phyloP scores from a whole-genome alignment of 2,797 vertebrate species.

The Monodelphis domestica region DNA sequence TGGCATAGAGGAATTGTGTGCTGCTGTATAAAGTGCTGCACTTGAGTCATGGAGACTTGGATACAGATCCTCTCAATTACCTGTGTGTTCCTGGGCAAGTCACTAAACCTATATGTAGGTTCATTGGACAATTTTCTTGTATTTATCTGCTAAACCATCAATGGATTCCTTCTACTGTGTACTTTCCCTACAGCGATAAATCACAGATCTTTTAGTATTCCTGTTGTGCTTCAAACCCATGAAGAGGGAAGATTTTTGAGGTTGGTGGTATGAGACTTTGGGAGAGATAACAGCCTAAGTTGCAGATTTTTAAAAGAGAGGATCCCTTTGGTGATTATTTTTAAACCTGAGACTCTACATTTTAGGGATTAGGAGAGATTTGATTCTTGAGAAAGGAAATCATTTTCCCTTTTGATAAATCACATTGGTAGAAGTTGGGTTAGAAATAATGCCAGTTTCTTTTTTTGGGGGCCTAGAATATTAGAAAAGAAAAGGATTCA shows the following conservation, averaged over 20 bases:
- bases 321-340: conserved; percentile 37
- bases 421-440: conserved; percentile 58
- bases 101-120: not conserved
- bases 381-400: conserved; percentile 66
- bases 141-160: not conserved
- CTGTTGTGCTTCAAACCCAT: not conserved
- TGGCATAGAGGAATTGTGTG: not conserved
- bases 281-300: conserved; percentile 40
- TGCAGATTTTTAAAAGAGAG: conserved; percentile 49
- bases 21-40: not conserved
- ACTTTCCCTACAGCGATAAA: not conserved
- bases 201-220: not conserved
- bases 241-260: conserved; percentile 37
- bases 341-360: conserved; percentile 43
- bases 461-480: conserved; percentile 52
- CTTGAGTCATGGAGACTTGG: not conserved
- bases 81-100: not conserved
- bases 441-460: conserved; percentile 60
- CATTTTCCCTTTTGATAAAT: conserved; percentile 65
- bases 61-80: not conserved
- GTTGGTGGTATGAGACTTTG: conserved; percentile 48
- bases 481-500: conserved; percentile 52
- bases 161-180: not conserved
- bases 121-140: not conserved
- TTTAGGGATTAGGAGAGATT: not conserved